Percentiles rank a stretch among this genome's conserved stretches.
Evolutionary conservation across 2,888 invertebrate species (phyloP).

Genomic region (Tillus elongatus): DNA sequence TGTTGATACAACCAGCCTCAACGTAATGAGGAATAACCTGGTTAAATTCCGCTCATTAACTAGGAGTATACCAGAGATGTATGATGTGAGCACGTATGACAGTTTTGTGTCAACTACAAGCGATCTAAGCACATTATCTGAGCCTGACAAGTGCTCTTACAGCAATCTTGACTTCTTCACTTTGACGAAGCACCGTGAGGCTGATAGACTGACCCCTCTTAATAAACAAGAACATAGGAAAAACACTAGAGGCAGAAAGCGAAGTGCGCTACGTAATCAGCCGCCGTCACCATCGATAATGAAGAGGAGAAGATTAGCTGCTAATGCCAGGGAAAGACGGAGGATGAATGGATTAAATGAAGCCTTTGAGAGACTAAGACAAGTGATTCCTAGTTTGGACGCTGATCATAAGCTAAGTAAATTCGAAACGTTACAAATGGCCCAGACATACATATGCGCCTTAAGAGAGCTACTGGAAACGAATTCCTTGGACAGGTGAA

Average conservation of each 20-base stretch:
- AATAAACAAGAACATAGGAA: slow-evolving; percentile 18
- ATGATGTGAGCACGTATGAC: slow-evolving; percentile 35
- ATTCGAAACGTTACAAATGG: slow-evolving; percentile 72
- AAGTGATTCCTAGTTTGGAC: slow-evolving; percentile 60
- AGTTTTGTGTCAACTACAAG: slow-evolving; percentile 31
- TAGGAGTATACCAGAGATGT: slow-evolving; percentile 23
- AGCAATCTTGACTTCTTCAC: slow-evolving; percentile 33
- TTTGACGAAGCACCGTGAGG: slow-evolving; percentile 23
- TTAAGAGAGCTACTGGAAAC: slow-evolving; percentile 52
- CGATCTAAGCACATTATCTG: slow-evolving; percentile 29
- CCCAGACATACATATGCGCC: slow-evolving; percentile 62
- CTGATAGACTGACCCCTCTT: slow-evolving; percentile 20
- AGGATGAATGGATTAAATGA: slow-evolving; percentile 65
- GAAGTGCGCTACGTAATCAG: slow-evolving; percentile 27
- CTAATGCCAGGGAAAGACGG: slow-evolving; percentile 62
- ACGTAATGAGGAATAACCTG: too few relatives aligned
- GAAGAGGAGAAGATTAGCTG: slow-evolving; percentile 54
- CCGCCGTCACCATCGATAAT: slow-evolving; percentile 44
- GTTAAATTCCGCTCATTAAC: too few relatives aligned
- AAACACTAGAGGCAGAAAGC: slow-evolving; percentile 23
- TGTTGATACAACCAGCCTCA: too few relatives aligned
- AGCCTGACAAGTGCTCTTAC: slow-evolving; percentile 28
- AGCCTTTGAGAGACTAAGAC: slow-evolving; percentile 60
- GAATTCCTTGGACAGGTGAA: slow-evolving; percentile 24
- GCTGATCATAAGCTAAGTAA: slow-evolving; percentile 63